Evolutionary conservation across 2,888 invertebrate species (phyloP).

Genomic region (Epistrophe grossulariae): DNA sequence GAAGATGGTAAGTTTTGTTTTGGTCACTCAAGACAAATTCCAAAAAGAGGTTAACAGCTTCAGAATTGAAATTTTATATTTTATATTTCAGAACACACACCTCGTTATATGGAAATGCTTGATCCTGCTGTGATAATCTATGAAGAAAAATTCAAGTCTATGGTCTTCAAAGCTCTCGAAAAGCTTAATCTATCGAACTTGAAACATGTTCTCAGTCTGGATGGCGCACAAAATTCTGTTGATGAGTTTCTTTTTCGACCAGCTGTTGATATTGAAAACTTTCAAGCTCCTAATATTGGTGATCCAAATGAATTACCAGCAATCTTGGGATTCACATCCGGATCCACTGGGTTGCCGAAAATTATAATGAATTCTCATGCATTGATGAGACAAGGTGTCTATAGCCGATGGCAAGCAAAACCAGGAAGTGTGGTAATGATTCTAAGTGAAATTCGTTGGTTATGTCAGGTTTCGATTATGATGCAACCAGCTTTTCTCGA

Average conservation of each 20-base stretch:
- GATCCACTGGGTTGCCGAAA: slow-evolving; percentile 68
- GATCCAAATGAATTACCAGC: slow-evolving; percentile 47
- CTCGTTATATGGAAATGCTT: slow-evolving; percentile 43
- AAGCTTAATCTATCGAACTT: not conserved
- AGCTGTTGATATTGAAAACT: slow-evolving; percentile 17
- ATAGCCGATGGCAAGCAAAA: not conserved
- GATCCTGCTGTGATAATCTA: slow-evolving; percentile 61
- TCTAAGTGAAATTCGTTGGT: slow-evolving; percentile 68
- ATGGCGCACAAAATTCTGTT: not conserved
- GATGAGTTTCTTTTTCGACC: not conserved
- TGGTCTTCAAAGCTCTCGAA: slow-evolving; percentile 23
- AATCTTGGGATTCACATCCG: slow-evolving; percentile 65
- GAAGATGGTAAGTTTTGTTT: slow-evolving; percentile 55
- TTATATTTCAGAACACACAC: not conserved
- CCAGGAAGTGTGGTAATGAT: slow-evolving; percentile 49
- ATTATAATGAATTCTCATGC: slow-evolving; percentile 60
- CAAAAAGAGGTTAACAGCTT: too few relatives aligned
- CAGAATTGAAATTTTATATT: too few relatives aligned
- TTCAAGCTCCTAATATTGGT: slow-evolving; percentile 21
- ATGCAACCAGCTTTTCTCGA: slow-evolving; percentile 66
- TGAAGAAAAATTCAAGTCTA: slow-evolving; percentile 38
- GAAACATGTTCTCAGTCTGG: slow-evolving; percentile 1
- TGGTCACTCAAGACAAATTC: too few relatives aligned
- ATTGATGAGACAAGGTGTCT: slow-evolving; percentile 18
- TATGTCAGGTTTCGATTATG: slow-evolving; percentile 57